Evolutionary conservation across 2,888 invertebrate species (phyloP).

Genomic region (Thera britannica): DNA sequence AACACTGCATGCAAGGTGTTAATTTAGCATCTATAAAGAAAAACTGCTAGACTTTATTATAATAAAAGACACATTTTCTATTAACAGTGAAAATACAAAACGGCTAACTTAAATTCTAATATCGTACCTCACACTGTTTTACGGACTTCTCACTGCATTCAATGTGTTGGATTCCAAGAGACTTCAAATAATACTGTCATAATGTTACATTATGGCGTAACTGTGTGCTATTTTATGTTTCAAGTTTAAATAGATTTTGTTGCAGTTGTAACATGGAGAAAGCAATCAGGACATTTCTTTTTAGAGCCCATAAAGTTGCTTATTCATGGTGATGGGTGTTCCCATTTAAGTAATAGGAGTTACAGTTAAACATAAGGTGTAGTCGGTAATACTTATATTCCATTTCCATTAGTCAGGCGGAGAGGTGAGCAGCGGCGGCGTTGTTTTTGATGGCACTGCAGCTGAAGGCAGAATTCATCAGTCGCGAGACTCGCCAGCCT

Average conservation of each 20-base stretch:
- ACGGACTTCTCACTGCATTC: constrained; percentile 24
- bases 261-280: constrained; percentile 30
- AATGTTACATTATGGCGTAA: constrained; percentile 32
- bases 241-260: constrained; percentile 31
- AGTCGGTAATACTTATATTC: constrained; percentile 16
- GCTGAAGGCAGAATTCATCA: constrained; percentile 60
- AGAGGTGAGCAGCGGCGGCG: constrained; percentile 31
- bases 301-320: constrained; percentile 44
- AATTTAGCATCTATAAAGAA: constrained; percentile 26
- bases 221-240: constrained; percentile 28
- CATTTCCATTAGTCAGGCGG: constrained; percentile 16
- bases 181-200: constrained; percentile 35
- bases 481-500: constrained; percentile 51
- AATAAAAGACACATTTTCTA: not conserved
- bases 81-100: constrained; percentile 11
- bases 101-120: constrained; percentile 21
- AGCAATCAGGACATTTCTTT: constrained; percentile 40
- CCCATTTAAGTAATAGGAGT: constrained; percentile 35
- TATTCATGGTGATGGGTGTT: constrained; percentile 45
- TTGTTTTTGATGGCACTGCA: constrained; percentile 29
- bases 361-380: constrained; percentile 16
- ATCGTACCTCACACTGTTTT: constrained; percentile 28
- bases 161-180: constrained; percentile 32
- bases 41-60: constrained; percentile 1
- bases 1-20: not conserved